A percentile compares a stretch with the other conserved stretches of the same genome.
phyloP scores from a whole-genome alignment of 2,797 vertebrate genomes.

The Coluber constrictor region DNA sequence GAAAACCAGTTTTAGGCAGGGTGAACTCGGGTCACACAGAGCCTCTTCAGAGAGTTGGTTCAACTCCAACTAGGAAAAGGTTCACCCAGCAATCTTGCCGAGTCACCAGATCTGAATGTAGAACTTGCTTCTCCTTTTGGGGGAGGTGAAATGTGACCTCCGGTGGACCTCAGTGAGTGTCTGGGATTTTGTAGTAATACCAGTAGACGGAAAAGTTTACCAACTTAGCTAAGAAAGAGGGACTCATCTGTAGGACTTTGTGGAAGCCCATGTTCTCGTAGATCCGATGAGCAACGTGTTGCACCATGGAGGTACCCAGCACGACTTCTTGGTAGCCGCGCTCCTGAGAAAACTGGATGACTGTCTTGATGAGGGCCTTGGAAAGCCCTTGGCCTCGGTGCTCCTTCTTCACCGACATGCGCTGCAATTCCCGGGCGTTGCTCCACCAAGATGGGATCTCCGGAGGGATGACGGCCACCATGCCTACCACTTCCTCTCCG shows the following conservation, averaged over 20 bases:
- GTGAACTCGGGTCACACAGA: background rate
- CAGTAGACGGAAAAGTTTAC: background rate
- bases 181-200: conserved; percentile 9
- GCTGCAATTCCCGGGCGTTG: conserved; percentile 54
- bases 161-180: background rate
- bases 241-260: background rate
- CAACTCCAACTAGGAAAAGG: background rate
- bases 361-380: conserved; percentile 34
- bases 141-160: background rate
- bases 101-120: background rate
- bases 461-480: conserved; percentile 46
- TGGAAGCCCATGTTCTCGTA: conserved; percentile 63
- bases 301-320: conserved; percentile 54
- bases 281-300: conserved; percentile 50
- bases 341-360: conserved; percentile 49
- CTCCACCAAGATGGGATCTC: conserved; percentile 1
- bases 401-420: conserved; percentile 48
- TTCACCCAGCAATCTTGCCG: background rate
- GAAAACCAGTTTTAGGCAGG: background rate
- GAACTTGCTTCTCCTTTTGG: background rate
- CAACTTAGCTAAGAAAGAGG: background rate
- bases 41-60: background rate
- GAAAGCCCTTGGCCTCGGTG: conserved; percentile 44
- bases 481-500: conserved; percentile 46
- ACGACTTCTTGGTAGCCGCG: conserved; percentile 55